Evolutionary conservation across 1,140 invertebrate species (phyloP), one percentile per base, ranked within the genome.

Genomic region (Asobara japonica): DNA sequence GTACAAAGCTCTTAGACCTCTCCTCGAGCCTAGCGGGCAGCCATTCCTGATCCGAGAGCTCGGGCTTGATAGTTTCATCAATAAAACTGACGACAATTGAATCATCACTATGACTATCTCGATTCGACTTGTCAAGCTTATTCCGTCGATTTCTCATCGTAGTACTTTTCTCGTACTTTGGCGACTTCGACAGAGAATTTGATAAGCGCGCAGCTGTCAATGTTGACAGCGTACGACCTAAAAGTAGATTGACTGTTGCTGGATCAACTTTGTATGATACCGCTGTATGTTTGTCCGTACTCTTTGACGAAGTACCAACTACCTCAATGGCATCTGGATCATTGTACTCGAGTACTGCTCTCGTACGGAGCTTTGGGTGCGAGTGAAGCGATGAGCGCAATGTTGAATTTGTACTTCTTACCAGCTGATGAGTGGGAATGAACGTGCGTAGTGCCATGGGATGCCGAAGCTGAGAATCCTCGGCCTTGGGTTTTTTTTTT

Each of bases 1-100:
- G 74, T 38, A 83, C 77, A 71, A 85, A 84, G 79, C 82, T 85
- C 77, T 84, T 84, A 27, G 82, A 83, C 70, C 82, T 82, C 61
- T 75, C 82, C 22, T 84, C 84, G 64, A 82, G 67, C 74, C 82
- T 79, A 74, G 78, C 78, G 20, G 78, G 73, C 56, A 81, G 78
- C 77, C 80, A 81, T 41, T 81, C 41, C 7, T 64, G 71, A 66
- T 75, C 62, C 77, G 77, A 74, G 20, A 73, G 65, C 13, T 36
- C 27, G 20, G 36, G 61, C 4, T 65, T 18, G 20, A 69, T 41
- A n/a, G 67, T 68, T 27, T 65, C 66, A 68, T 72, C 66, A 41
- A 69, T 65, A 16, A 69, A 69, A 33, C 61, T 33, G 27, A 72
- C 65, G 20, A 71, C 67, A n/a, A 65, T 71, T 31, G 60, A 36